Percentiles rank a stretch among this genome's conserved stretches.
phyloP scores from a whole-genome alignment of 2,797 vertebrate species.

The Todus mexicanus region DNA sequence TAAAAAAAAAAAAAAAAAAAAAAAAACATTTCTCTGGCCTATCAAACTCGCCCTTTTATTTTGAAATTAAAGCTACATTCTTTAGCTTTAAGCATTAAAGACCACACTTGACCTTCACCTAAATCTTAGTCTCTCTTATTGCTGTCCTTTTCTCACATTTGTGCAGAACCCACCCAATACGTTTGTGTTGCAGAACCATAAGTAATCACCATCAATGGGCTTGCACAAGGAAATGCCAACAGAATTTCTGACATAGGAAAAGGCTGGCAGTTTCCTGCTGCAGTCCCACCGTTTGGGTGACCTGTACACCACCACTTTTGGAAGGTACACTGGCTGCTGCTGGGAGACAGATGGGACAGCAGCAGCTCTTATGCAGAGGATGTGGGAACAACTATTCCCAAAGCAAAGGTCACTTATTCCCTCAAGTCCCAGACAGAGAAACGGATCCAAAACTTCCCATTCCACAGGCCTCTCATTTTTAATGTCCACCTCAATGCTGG shows the following conservation, averaged over 20 bases:
- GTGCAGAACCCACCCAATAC: background rate
- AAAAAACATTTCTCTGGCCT: background rate
- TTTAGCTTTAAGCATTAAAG: background rate
- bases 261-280: background rate
- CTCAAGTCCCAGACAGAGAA: background rate
- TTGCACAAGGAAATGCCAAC: accelerated
- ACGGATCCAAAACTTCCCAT: background rate
- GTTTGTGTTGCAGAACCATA: background rate
- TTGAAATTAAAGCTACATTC: background rate
- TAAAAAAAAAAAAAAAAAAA: background rate
- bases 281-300: background rate
- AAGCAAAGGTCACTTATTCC: background rate
- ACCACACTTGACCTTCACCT: background rate
- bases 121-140: background rate
- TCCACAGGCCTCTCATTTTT: background rate
- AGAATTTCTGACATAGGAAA: background rate
- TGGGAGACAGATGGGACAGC: background rate
- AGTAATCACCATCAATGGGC: background rate
- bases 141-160: background rate
- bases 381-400: background rate
- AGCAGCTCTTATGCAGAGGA: background rate
- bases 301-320: background rate
- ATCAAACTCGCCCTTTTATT: background rate
- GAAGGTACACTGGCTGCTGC: background rate
- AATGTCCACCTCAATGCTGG: background rate